Evolutionary conservation across 30 jellyfish, hydroid and myxozoan species (phyloP).

Genomic region (Clytia hemisphaerica): DNA sequence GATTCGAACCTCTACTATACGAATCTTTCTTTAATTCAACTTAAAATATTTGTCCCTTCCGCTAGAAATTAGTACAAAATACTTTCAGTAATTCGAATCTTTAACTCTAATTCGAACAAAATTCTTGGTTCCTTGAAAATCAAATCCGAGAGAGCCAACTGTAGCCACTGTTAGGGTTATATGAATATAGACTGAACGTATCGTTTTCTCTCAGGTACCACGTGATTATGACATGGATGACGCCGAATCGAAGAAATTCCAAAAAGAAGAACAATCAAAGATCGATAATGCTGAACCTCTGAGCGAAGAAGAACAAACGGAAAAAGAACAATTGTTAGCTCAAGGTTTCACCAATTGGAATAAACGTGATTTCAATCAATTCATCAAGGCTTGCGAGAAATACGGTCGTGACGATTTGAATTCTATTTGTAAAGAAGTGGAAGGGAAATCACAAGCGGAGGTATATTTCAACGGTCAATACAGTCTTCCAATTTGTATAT

Average conservation of each 20-base stretch:
- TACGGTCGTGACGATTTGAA: conserved; percentile 92
- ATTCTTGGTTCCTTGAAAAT: neutral
- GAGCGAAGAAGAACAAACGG: conserved; percentile 87
- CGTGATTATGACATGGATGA: conserved; percentile 76
- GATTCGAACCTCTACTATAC: too few relatives aligned
- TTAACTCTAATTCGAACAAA: neutral
- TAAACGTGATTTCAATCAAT: conserved; percentile 89
- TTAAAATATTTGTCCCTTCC: too few relatives aligned
- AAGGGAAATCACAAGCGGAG: conserved; percentile 93
- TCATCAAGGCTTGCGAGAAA: conserved; percentile 90
- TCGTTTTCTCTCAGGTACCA: too few relatives aligned
- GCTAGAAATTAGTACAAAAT: neutral
- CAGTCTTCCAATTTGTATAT: too few relatives aligned
- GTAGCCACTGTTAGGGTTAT: neutral
- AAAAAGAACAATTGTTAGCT: conserved; percentile 82
- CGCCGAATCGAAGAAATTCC: conserved; percentile 76
- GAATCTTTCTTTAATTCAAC: too few relatives aligned
- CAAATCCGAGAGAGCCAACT: neutral
- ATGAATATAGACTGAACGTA: too few relatives aligned
- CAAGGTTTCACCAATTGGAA: conserved; percentile 97
- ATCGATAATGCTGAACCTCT: conserved; percentile 94
- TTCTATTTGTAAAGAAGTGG: conserved; percentile 83
- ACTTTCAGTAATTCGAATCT: neutral
- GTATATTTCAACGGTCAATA: conserved; percentile 28
- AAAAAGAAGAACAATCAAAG: conserved; percentile 79